Evolutionary conservation across 1,140 invertebrate species (phyloP), one percentile per base, ranked within the genome.

Genomic region (Holcopasites calliopsidis): DNA sequence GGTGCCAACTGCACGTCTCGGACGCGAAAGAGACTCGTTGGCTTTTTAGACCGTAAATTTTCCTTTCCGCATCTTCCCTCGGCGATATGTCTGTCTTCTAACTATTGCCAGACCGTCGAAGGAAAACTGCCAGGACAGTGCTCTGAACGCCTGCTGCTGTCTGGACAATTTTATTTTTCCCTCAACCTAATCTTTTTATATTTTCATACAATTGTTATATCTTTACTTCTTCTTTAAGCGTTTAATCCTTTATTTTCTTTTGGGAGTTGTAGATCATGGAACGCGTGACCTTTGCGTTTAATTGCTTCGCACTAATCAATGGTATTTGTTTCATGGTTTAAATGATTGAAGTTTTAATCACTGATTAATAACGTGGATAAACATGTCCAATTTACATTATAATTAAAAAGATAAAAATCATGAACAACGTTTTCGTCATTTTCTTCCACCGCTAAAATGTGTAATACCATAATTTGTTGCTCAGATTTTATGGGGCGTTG

Each of bases 1-100:
- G 40, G 54, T 50, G 72, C 73, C 68, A 76, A 79, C 80, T 72
- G 35, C 62, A 57, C 49, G 65, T 58, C 58, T 23, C n/a, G 16
- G 23, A 18, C 23, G 18, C 28, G 38, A 13, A 23, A 23, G n/a
- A 26, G 50, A 73, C 23, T 28, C 70, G n/a, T 21, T 21, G 10
- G 38, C 11, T 52, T 35, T 42, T 55, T 33, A 47, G 28, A 55
- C 55, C 61, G 28, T 73, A 65, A 73, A 73, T 73, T 50, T 10
- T 21, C 23, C 8, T 28, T n/a, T 23, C 23, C 55, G 55, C 50
- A 40, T 50, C 69, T 50, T 38, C 21, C 26, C 57, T 6, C 4
- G 33, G 11, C 44, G 44, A 72, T 72, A 62, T 52, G 26, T 23
- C 57, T n/a, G 44, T 50, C 28, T 16, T 50, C 23, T 61, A 50